Percentiles rank a stretch among this genome's conserved stretches.
phyloP scores from a whole-genome alignment of 2,888 invertebrate genomes.

The Drosophila lacicola region DNA sequence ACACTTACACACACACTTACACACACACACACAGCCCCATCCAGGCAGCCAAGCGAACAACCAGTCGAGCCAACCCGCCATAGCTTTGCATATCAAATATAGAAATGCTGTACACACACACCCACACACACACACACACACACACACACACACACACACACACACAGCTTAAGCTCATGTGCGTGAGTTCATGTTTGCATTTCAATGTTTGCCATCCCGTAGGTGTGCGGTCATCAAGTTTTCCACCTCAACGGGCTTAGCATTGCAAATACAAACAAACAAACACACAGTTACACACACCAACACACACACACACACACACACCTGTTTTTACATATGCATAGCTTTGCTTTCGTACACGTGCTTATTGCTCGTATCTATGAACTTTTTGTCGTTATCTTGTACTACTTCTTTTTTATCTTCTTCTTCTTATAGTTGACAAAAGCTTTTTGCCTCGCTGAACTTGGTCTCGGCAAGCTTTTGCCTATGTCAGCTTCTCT shows the following conservation, averaged over 20 bases:
- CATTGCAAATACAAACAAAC: slow-evolving; percentile 6
- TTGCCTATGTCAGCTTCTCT: slow-evolving; percentile 6
- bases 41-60: slow-evolving; percentile 9
- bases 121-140: background rate
- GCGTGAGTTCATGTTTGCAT: slow-evolving; percentile 65
- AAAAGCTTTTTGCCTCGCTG: slow-evolving; percentile 30
- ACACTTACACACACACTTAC: slow-evolving; percentile 2
- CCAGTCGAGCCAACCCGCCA: slow-evolving; percentile 29
- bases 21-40: background rate
- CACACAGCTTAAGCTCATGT: slow-evolving; percentile 36
- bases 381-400: slow-evolving; percentile 29
- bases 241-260: slow-evolving; percentile 33
- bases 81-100: slow-evolving; percentile 39
- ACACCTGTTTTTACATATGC: slow-evolving; percentile 1
- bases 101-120: slow-evolving; percentile 24
- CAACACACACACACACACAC: background rate
- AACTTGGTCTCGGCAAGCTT: background rate
- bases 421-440: slow-evolving; percentile 3
- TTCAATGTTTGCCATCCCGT: slow-evolving; percentile 60
- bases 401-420: slow-evolving; percentile 1
- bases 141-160: slow-evolving; percentile 3
- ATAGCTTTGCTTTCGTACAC: slow-evolving; percentile 11
- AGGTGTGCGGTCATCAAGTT: slow-evolving; percentile 66
- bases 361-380: slow-evolving; percentile 21
- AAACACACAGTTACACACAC: slow-evolving; percentile 3